Evolutionary conservation across 1,140 invertebrate species (phyloP), one percentile per base, ranked within the genome.

Genomic region (Neuroterus valhalla): DNA sequence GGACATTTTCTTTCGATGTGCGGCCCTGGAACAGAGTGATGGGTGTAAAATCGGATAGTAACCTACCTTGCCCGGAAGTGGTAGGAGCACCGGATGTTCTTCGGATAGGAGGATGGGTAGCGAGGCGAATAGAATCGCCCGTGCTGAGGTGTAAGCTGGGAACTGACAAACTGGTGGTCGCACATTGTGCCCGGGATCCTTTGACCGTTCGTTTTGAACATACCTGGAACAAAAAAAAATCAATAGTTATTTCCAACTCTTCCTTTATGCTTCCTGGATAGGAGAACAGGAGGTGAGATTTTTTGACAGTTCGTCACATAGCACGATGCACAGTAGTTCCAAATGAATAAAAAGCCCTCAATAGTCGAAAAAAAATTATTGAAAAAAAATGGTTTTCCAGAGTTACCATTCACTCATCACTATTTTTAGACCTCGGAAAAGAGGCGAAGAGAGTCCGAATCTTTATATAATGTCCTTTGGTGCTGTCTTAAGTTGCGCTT

Each of bases 61-160:
- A 88, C 87, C 87, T 89, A 95, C 94, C 94, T 94, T 70, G 93
- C 94, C 83, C 92, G 91, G 88, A 97, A 96, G 80, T 93, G 92
- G 90, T 96, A 81, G 74, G 93, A 93, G 89, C 96, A 97, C 48
- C 92, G 91, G 78, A 94, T 92, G 85, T 95, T 94, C 79, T 93
- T 94, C n/a, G 95, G 95, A 85, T 96, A 96, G 77, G 92, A 94
- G 46, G 95, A 96, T 8, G 96, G 96, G 89, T 96, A 96, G 76
- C 94, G 91, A 1, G 95, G 95, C 48, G 95, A 96, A 85, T 95
- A 97, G 84, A 97, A 94, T 46, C 92, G 91, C 11, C 95, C 95
- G 79, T 94, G 92, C 26, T 91, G 88, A 26, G 91, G 92, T 66
- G 92, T 91, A 79, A 92, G 91, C 80, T 93, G 91, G 66, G 92